Base-by-base conservation (phyloP, 2,797 vertebrate species). In the Amniataba percoides region DNA sequence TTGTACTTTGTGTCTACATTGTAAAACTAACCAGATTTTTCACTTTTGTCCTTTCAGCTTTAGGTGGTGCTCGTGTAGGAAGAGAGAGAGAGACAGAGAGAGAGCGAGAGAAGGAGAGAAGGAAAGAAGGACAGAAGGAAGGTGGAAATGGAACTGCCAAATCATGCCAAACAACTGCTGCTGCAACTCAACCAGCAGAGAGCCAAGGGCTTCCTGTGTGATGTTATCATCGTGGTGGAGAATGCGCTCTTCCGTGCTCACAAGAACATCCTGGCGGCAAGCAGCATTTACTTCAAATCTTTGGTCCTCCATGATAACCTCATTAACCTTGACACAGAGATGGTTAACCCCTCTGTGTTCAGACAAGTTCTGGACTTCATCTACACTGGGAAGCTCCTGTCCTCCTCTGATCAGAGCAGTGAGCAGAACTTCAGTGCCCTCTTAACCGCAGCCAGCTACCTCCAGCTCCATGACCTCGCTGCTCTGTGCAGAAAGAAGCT, bases 131-230 rank as follows among this genome's bases (percentile, higher is more conserved):
- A 91, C 82, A 71, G 89, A 93, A 80, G 89, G 81, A 91, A 95
- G 95, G 96, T 96, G 94, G 97, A 97, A 94, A 99, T 99, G 98
- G 98, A 99, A 96, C 95, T 99, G 95, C 97, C 98, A 97, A 99
- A 98, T 96, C 97, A 99, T 96, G 98, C 98, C 89, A 99, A 97
- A 96, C 98, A 99, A 96, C 95, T 99, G 95, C 96, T 99, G 95
- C 95, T 98, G 93, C 98, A 99, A 96, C 96, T 99, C 91, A 99
- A 99, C 95, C 98, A 99, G 94, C 98, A 99, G 96, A 96, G 98
- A 95, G 97, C 97, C 93, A 99, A 99, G 93, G 98, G 98, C 91
- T 99, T 99, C 95, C 95, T 99, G 90, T 99, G 98, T 90, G 98
- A 99, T 0, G 98, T 99, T 73, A 98, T 99, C 92, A 97, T 99